Conservation (phyloP, 2,113 vertebrate species). For the Lycaon pictus region DNA sequence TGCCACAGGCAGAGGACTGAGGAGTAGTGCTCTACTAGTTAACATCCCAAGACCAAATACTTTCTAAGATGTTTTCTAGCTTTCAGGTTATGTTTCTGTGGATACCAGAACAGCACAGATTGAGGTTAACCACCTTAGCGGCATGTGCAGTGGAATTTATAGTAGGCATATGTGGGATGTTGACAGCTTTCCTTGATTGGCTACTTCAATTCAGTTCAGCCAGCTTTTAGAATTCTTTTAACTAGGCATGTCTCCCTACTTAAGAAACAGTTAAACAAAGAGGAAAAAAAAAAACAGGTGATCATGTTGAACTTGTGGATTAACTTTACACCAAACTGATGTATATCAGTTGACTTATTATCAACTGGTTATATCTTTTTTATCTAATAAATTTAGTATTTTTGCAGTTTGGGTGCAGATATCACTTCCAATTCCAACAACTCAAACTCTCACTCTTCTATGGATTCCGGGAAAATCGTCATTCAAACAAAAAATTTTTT, state of each 20-base stretch:
- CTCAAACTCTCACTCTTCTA: neutral
- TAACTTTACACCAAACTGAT: neutral
- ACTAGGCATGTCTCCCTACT: neutral
- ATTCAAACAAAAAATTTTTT: neutral
- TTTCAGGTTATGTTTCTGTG: neutral
- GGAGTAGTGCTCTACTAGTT: neutral
- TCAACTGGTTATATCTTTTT: neutral
- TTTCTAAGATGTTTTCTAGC: neutral
- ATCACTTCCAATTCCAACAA: neutral
- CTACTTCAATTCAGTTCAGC: neutral
- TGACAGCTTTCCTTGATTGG: neutral
- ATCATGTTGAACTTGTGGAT: neutral
- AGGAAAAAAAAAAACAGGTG: neutral
- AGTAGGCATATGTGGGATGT: neutral
- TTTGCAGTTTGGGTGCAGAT: neutral
- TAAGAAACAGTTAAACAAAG: neutral
- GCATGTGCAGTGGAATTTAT: neutral
- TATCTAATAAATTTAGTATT: neutral
- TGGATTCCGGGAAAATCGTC: neutral
- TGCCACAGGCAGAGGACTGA: neutral
- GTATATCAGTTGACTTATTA: conserved; percentile 17
- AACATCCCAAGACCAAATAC: neutral
- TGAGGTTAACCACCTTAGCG: neutral
- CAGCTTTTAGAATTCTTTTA: neutral
- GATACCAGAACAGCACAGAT: neutral